Percentiles rank a stretch among this genome's conserved stretches.
These are phyloP conservation scores for Leptinotarsa rubiginosa DNA, from an alignment of 2,888 invertebrate species.

Conservation along the genomic window DNA sequence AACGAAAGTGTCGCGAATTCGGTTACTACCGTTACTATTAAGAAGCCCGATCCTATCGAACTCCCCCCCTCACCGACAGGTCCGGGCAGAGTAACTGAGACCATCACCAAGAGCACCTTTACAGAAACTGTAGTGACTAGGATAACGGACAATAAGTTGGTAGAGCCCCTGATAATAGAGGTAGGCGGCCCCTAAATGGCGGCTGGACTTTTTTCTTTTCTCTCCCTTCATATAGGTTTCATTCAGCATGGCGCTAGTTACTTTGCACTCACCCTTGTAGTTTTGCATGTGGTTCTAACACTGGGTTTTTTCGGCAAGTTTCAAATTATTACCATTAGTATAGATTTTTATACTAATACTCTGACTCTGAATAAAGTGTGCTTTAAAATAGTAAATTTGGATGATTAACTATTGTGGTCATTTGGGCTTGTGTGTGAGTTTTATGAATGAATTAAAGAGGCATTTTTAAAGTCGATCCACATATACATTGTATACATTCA, in stretches of 20 bases:
- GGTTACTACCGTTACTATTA: conserved; percentile 87
- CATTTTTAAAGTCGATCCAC: too few relatives aligned
- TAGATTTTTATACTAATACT: background rate
- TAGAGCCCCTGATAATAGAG: conserved; percentile 89
- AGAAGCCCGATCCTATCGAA: conserved; percentile 77
- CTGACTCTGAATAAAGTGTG: too few relatives aligned
- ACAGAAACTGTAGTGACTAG: conserved; percentile 95
- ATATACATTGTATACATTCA: too few relatives aligned
- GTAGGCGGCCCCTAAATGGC: conserved; percentile 70
- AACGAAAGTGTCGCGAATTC: conserved; percentile 65
- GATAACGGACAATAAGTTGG: conserved; percentile 91
- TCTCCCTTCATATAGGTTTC: conserved; percentile 24
- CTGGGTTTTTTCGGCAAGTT: background rate
- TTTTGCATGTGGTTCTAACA: conserved; percentile 28
- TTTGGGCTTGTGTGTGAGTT: too few relatives aligned
- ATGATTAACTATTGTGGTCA: too few relatives aligned
- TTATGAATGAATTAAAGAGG: too few relatives aligned
- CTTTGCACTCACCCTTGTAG: conserved; percentile 28
- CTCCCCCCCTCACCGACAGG: conserved; percentile 86
- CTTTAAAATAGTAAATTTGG: too few relatives aligned
- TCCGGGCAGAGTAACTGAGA: conserved; percentile 91
- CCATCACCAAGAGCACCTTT: conserved; percentile 95
- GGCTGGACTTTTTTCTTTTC: conserved; percentile 42
- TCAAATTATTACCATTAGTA: background rate
- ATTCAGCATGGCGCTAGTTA: conserved; percentile 23